Conservation (phyloP, 2,113 vertebrate species). For the Corythornis cristatus region DNA sequence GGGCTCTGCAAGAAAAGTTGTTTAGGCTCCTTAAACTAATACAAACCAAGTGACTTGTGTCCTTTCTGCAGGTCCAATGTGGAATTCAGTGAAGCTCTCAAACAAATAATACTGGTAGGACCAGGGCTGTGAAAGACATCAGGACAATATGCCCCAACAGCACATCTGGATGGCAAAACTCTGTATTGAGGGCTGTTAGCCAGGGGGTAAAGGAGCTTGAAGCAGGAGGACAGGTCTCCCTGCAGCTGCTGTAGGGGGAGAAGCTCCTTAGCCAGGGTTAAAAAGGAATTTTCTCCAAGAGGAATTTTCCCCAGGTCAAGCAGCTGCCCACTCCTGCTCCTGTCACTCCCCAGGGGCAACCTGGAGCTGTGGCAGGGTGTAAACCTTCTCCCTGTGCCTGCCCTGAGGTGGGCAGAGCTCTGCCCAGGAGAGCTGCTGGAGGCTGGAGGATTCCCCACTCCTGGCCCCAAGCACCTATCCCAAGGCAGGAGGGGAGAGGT, state of each 20-base stretch:
- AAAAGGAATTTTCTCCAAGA: background rate
- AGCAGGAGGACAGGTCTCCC: background rate
- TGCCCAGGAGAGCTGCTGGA: background rate
- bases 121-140: constrained; percentile 61
- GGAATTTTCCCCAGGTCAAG: background rate
- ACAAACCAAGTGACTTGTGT: constrained; percentile 7
- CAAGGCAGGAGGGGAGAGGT: fast-evolving
- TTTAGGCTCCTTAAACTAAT: constrained; percentile 54
- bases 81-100: constrained; percentile 37
- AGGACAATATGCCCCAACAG: constrained; percentile 56
- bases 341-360: fast-evolving
- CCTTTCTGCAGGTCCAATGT: constrained; percentile 14
- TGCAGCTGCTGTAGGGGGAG: background rate
- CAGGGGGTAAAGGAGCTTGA: background rate
- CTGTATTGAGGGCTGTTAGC: background rate
- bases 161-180: background rate
- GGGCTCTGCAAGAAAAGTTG: constrained; percentile 50
- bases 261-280: background rate
- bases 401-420: background rate
- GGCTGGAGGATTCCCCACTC: background rate
- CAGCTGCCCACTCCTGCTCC: fast-evolving
- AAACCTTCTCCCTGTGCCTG: background rate
- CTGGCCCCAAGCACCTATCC: background rate
- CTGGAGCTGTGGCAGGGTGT: fast-evolving
- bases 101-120: constrained; percentile 71